A percentile compares a stretch with the other conserved stretches of the same genome.
Evolutionary conservation across 2,888 invertebrate species (phyloP).

Genomic region (Drosophila neutralis): DNA sequence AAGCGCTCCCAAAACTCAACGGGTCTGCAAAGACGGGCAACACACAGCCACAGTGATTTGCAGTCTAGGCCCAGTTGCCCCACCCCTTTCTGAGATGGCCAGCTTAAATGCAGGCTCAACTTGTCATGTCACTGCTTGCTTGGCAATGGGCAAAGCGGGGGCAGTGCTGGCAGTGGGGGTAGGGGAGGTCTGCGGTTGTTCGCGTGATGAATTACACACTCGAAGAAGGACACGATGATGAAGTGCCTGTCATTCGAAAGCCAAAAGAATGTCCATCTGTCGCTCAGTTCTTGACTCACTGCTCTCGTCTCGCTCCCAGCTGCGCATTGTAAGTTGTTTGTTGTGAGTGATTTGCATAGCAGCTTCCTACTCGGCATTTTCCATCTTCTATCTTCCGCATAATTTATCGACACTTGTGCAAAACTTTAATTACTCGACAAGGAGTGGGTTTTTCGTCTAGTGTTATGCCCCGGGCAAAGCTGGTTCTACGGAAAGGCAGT

Average conservation of each 20-base stretch:
- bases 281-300: slow-evolving; percentile 27
- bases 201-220: slow-evolving; percentile 81
- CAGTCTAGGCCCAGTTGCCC: slow-evolving; percentile 12
- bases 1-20: slow-evolving; percentile 55
- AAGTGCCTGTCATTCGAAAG: slow-evolving; percentile 80
- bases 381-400: slow-evolving; percentile 64
- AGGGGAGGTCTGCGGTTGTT: slow-evolving; percentile 71
- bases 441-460: slow-evolving; percentile 49
- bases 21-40: slow-evolving; percentile 30
- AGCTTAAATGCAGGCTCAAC: slow-evolving; percentile 74
- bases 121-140: slow-evolving; percentile 66
- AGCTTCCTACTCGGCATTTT: slow-evolving; percentile 4
- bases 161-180: background rate
- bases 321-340: slow-evolving; percentile 46
- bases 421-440: slow-evolving; percentile 79
- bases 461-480: slow-evolving; percentile 38
- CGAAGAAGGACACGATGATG: slow-evolving; percentile 80
- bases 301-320: slow-evolving; percentile 8
- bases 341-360: slow-evolving; percentile 74
- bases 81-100: slow-evolving; percentile 21
- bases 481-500: background rate
- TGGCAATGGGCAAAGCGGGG: background rate
- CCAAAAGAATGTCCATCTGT: slow-evolving; percentile 79
- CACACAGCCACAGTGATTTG: slow-evolving; percentile 51
- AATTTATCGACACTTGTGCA: slow-evolving; percentile 80